These are phyloP conservation scores for Dynastes maya DNA, from an alignment of 2,888 invertebrate species.

Conservation along the genomic window DNA sequence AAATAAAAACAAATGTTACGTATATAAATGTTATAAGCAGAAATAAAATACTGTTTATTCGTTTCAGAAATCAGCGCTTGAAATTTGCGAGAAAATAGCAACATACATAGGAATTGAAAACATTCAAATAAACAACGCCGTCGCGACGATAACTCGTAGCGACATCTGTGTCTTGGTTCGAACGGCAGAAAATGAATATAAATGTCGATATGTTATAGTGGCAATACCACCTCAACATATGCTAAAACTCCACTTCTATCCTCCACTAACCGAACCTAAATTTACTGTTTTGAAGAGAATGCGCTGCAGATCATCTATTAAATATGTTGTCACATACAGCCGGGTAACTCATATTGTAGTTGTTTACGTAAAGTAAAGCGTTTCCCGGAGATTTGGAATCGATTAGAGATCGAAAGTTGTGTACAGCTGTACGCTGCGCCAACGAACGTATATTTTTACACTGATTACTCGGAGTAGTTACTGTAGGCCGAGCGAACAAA, in stretches of 20 bases:
- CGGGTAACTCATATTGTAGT: slow-evolving; percentile 52
- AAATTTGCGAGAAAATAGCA: slow-evolving; percentile 54
- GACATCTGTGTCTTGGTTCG: slow-evolving; percentile 53
- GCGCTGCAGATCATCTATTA: slow-evolving; percentile 55
- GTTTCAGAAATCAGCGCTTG: slow-evolving; percentile 17
- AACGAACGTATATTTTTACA: no score
- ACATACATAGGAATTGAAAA: slow-evolving; percentile 52
- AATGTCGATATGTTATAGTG: slow-evolving; percentile 58
- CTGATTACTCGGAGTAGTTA: no score
- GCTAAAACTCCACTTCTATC: slow-evolving; percentile 59
- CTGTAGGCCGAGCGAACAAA: no score
- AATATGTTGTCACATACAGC: slow-evolving; percentile 61
- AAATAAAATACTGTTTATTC: not conserved
- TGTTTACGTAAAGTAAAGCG: not conserved
- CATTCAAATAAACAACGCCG: slow-evolving; percentile 54
- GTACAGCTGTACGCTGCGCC: no score
- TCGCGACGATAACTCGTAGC: slow-evolving; percentile 55
- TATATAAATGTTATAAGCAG: not conserved
- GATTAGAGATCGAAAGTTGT: no score
- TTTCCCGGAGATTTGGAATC: no score
- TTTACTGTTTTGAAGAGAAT: slow-evolving; percentile 50
- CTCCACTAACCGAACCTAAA: slow-evolving; percentile 55
- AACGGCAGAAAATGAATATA: slow-evolving; percentile 54
- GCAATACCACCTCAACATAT: slow-evolving; percentile 59
- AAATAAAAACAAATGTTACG: not conserved